These are phyloP conservation scores for Apostichopus parvimensis DNA, from an alignment of 35 echinoderm and acorn worm species.

Conservation along the genomic window DNA sequence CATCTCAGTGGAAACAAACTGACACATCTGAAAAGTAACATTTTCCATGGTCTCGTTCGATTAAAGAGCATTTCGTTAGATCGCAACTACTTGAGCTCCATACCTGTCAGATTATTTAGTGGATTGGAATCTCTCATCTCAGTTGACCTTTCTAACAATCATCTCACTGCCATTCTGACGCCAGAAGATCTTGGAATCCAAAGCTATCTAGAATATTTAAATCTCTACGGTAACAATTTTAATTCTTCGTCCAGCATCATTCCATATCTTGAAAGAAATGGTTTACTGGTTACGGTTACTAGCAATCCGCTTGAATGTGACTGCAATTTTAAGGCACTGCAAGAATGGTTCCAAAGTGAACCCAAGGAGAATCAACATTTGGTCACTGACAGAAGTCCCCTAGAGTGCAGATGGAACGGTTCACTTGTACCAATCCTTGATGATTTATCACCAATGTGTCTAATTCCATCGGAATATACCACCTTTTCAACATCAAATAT, in stretches of 20 bases:
- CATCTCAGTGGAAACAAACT: conserved; percentile 22
- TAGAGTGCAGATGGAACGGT: not conserved
- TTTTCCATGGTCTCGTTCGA: not conserved
- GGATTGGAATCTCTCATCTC: not conserved
- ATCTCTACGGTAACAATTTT: not conserved
- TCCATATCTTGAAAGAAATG: not conserved
- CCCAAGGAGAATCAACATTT: not conserved
- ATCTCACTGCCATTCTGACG: not conserved
- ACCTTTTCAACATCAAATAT: not conserved
- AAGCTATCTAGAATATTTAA: not conserved
- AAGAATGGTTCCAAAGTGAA: not conserved
- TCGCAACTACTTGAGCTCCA: not conserved
- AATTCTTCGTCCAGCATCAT: not conserved
- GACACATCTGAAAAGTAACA: not conserved
- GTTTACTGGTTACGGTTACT: not conserved
- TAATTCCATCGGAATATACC: not conserved
- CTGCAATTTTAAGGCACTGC: not conserved
- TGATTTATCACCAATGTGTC: not conserved
- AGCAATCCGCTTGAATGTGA: conserved; percentile 13
- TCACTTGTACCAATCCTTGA: not conserved
- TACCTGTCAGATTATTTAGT: conserved; percentile 7
- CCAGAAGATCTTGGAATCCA: not conserved
- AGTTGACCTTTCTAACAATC: not conserved
- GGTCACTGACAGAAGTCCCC: not conserved
- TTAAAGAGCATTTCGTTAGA: not conserved